phyloP scores from a whole-genome alignment of 2,113 vertebrate genomes.

The Ursus arctos region DNA sequence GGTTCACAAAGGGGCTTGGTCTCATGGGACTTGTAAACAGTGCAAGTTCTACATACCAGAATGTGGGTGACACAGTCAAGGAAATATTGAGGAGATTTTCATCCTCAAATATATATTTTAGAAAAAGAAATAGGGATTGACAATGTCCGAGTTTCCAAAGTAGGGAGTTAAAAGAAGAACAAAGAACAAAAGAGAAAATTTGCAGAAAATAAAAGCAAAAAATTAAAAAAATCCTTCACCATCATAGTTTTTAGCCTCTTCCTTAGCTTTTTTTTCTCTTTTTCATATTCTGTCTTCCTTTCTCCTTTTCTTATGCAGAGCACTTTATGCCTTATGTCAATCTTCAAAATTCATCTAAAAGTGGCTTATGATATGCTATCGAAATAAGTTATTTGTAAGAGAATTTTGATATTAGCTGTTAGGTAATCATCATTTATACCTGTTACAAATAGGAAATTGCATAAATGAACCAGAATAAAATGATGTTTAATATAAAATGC shows the following conservation, averaged over 20 bases:
- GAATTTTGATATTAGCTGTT: background rate
- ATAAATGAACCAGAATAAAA: background rate
- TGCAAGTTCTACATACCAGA: background rate
- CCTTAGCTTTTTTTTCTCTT: background rate
- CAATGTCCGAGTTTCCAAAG: background rate
- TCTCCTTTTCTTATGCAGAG: background rate
- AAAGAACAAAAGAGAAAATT: background rate
- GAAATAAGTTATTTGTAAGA: background rate
- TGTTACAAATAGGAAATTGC: background rate
- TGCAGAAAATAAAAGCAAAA: background rate
- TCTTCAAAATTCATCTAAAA: background rate
- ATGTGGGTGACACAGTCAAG: background rate
- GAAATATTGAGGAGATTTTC: background rate
- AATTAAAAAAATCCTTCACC: background rate
- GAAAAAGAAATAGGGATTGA: background rate
- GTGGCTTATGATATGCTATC: background rate
- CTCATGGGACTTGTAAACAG: background rate
- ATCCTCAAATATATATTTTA: background rate
- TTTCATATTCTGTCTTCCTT: background rate
- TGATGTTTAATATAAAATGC: background rate
- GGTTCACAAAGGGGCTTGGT: background rate
- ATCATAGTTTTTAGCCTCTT: background rate
- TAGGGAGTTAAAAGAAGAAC: background rate
- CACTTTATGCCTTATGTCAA: background rate
- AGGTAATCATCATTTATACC: background rate